Base-by-base conservation (phyloP, 1,140 invertebrate genomes). In the Drosophila arizonae region DNA sequence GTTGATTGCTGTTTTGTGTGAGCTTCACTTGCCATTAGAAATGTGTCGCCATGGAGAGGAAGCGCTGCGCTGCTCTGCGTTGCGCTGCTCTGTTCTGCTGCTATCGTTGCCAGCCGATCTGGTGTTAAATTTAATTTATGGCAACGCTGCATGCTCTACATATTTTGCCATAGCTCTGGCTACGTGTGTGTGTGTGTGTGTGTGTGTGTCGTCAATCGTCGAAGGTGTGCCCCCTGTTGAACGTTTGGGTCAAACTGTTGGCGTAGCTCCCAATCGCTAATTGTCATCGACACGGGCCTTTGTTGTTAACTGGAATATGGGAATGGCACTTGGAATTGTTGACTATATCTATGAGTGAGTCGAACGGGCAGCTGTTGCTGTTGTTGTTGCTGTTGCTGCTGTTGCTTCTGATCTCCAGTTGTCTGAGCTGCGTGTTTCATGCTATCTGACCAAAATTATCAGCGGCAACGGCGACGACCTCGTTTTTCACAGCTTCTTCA, bases 81-180 rank as follows among this genome's bases (percentile, higher is more conserved):
- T 8, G 33, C 6, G 0, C 33, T 8, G 33, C 8, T 8, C 33
- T 8, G 33, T 33, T 8, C 28, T 30, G 28, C 21, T n/a, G 55
- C 72, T 72, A 79, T 79, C 77, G 74, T 56, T 77, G 61, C 36
- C 60, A 67, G 43, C 71, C 75, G 78, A 86, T 86, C 81, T 81
- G 82, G 82, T 82, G 81, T 87, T 87, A 88, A 87, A 87, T 87
- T 87, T 88, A 87, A 87, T 87, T 87, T 87, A 87, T 87, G 82
- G 82, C 84, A 85, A 81, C 78, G 72, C 79, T 87, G 64, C 82
- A 87, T 87, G 82, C 84, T 87, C 82, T 86, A 86, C 82, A 86
- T 86, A 86, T 84, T 84, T 76, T 72, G 60, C 67, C 72, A 78
- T 62, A 50, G 58, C 63, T 57, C 15, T 26, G 0, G 41, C n/a